Conservation (phyloP, 1,140 invertebrate species). For the Drosophila varians region DNA sequence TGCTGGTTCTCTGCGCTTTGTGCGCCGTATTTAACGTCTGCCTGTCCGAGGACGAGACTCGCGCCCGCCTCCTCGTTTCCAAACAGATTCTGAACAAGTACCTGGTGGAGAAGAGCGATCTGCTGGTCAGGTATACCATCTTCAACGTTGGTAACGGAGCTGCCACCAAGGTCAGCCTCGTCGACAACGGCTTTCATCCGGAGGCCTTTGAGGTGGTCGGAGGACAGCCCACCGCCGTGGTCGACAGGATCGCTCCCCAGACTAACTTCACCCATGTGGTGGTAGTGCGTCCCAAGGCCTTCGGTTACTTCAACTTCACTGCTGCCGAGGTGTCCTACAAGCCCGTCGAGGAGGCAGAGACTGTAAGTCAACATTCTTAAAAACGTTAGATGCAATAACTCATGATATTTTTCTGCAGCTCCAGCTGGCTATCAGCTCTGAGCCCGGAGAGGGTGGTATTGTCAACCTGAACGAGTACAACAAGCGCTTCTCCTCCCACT, state of each 20-base stretch:
- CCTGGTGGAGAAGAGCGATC: conserved; percentile 98
- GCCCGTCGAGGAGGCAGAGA: conserved; percentile 89
- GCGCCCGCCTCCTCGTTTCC: conserved; percentile 90
- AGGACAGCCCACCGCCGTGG: conserved; percentile 92
- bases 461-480: conserved; percentile 98
- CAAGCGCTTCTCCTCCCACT: conserved; percentile 98
- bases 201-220: conserved; percentile 94
- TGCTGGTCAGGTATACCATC: conserved; percentile 95
- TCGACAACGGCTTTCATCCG: conserved; percentile 94
- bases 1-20: conserved; percentile 60
- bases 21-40: conserved; percentile 67
- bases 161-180: conserved; percentile 94
- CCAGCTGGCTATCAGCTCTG: conserved; percentile 95
- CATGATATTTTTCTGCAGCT: conserved; percentile 86
- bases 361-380: conserved; percentile 84
- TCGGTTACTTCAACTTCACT: conserved; percentile 98
- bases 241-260: conserved; percentile 95
- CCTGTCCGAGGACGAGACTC: conserved; percentile 86
- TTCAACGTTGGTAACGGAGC: conserved; percentile 94
- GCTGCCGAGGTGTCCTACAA: conserved; percentile 96
- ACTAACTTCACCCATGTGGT: conserved; percentile 97
- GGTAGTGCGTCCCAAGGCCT: conserved; percentile 94
- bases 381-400: not conserved
- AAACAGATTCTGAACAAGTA: conserved; percentile 99
- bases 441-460: conserved; percentile 98